Evolutionary conservation across 2,113 vertebrate species (phyloP).

Genomic region (Barbus barbus): DNA sequence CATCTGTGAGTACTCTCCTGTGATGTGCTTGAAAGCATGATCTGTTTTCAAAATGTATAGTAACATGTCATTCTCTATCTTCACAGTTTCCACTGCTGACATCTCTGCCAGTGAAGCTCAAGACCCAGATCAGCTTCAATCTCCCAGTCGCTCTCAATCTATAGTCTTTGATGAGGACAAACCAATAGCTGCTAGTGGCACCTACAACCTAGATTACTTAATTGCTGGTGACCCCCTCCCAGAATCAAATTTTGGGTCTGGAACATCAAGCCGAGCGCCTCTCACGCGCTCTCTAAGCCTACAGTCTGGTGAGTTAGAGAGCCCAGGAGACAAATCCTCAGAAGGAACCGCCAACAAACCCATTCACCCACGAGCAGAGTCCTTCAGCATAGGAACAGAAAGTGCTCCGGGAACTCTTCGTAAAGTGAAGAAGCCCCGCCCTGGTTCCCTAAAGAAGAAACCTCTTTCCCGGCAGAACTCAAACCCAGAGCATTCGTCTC

Average conservation of each 20-base stretch:
- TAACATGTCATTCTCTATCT: slow-evolving; percentile 19
- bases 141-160: slow-evolving; percentile 76
- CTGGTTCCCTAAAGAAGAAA: slow-evolving; percentile 92
- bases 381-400: slow-evolving; percentile 79
- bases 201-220: slow-evolving; percentile 87
- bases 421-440: slow-evolving; percentile 85
- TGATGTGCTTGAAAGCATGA: neutral
- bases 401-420: slow-evolving; percentile 89
- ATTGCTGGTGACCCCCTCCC: slow-evolving; percentile 70
- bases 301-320: slow-evolving; percentile 88
- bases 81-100: slow-evolving; percentile 62
- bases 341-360: slow-evolving; percentile 66
- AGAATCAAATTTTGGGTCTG: slow-evolving; percentile 61
- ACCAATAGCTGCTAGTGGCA: slow-evolving; percentile 94
- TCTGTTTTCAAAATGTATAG: neutral
- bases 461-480: slow-evolving; percentile 82
- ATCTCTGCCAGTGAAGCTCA: slow-evolving; percentile 63
- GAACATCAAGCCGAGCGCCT: slow-evolving; percentile 67
- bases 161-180: slow-evolving; percentile 91
- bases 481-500: slow-evolving; percentile 70
- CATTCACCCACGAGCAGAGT: slow-evolving; percentile 74
- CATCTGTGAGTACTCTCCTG: neutral
- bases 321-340: slow-evolving; percentile 60
- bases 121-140: slow-evolving; percentile 68
- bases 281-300: slow-evolving; percentile 92